phyloP scores from a whole-genome alignment of 2,888 invertebrate species.

The Venustoraphidia nigricollis region DNA sequence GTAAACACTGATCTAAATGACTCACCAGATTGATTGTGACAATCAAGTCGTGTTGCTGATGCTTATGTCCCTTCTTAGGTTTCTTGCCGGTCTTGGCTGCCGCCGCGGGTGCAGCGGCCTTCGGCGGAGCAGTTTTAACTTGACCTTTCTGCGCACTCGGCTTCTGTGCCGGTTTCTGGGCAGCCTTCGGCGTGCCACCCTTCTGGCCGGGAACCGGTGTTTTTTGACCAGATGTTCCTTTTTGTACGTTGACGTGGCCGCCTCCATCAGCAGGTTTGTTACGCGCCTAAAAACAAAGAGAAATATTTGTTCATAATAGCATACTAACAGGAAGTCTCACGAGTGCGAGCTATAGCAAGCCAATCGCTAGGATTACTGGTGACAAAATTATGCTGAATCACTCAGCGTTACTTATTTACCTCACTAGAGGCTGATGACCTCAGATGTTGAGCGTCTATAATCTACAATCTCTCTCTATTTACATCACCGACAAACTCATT shows the following conservation, averaged over 20 bases:
- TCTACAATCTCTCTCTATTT: no score
- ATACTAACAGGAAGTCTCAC: no score
- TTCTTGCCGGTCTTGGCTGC: constrained; percentile 49
- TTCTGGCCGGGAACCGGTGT: constrained; percentile 39
- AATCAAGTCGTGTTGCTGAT: constrained; percentile 66
- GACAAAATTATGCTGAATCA: no score
- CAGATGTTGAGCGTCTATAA: no score
- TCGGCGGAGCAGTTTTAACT: constrained; percentile 48
- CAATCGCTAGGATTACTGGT: no score
- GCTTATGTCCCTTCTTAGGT: constrained; percentile 62
- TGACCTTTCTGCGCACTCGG: constrained; percentile 61
- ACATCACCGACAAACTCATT: no score
- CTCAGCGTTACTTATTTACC: no score
- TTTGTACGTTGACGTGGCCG: constrained; percentile 51
- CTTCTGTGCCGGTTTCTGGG: constrained; percentile 44
- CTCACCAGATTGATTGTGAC: constrained; percentile 73
- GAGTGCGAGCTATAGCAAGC: no score
- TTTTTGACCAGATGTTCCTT: constrained; percentile 50
- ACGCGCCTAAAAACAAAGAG: constrained; percentile 44
- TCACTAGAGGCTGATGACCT: no score
- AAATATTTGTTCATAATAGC: neutral
- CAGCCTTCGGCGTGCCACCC: constrained; percentile 37
- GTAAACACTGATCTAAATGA: constrained; percentile 9
- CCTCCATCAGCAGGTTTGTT: constrained; percentile 69
- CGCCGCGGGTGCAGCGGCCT: constrained; percentile 36